A percentile compares a stretch with the other conserved stretches of the same genome.
These are phyloP conservation scores for Synergus laeviventris DNA, from an alignment of 2,888 invertebrate genomes.

Conservation along the genomic window DNA sequence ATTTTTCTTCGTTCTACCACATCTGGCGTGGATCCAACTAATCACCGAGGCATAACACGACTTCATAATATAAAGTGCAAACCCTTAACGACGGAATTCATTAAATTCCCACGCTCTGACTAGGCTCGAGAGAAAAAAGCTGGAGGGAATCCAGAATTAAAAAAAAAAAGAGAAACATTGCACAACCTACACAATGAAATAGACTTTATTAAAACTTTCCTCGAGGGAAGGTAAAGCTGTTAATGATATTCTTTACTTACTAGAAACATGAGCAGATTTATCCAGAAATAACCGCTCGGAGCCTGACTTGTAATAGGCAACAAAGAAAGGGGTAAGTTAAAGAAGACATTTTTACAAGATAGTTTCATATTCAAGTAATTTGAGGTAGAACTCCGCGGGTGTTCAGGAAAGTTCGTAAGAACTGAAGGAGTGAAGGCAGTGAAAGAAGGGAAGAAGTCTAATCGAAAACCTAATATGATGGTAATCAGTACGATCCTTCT, in stretches of 20 bases:
- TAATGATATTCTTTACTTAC: background rate
- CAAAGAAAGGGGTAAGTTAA: too few species aligned
- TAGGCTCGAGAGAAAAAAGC: conserved; percentile 34
- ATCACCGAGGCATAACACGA: conserved; percentile 49
- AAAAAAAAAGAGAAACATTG: conserved; percentile 36
- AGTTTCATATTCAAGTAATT: conserved; percentile 26
- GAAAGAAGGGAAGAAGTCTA: conserved; percentile 56
- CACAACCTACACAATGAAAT: background rate
- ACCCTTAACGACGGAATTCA: conserved; percentile 56
- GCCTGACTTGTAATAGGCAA: too few species aligned
- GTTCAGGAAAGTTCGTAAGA: conserved; percentile 33
- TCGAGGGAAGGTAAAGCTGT: conserved; percentile 38
- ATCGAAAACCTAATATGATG: conserved; percentile 71
- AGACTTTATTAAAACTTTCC: background rate
- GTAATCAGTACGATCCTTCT: conserved; percentile 64
- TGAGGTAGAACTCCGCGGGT: conserved; percentile 21
- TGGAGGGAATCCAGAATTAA: conserved; percentile 37
- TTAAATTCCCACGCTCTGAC: conserved; percentile 51
- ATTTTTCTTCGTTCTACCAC: conserved; percentile 46
- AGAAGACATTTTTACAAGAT: too few species aligned
- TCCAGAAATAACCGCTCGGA: background rate
- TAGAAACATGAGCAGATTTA: background rate
- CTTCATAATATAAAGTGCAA: conserved; percentile 41
- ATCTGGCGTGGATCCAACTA: conserved; percentile 50
- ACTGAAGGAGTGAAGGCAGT: conserved; percentile 38